phyloP scores from a whole-genome alignment of 2,888 invertebrate genomes.

The Koerneria pararmatus region DNA sequence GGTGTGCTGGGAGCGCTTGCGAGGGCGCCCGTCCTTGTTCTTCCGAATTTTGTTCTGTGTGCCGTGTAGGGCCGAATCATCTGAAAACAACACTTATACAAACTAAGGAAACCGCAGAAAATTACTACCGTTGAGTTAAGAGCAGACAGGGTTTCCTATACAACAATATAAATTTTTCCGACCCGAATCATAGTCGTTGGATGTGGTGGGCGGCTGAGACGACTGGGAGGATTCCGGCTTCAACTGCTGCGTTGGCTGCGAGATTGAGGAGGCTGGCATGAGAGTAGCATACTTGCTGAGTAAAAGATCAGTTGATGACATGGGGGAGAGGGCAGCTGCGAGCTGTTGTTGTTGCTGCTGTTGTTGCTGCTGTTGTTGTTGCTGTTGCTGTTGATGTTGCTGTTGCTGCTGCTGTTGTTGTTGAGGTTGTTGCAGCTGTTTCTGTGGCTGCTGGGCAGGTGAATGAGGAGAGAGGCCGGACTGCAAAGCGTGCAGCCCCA shows the following conservation, averaged over 20 bases:
- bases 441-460: constrained; percentile 19
- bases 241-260: too few relatives aligned
- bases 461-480: constrained; percentile 37
- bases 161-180: too few relatives aligned
- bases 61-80: constrained; percentile 19
- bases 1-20: constrained; percentile 59
- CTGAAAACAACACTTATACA: not conserved
- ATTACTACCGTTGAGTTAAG: not conserved
- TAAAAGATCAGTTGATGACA: not conserved
- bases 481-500: constrained; percentile 33
- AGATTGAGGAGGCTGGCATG: not conserved
- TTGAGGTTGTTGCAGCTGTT: not conserved
- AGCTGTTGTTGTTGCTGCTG: too few relatives aligned
- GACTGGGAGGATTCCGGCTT: too few relatives aligned
- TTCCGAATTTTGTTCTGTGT: constrained; percentile 33
- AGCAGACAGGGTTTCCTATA: too few relatives aligned
- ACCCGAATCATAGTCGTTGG: too few relatives aligned
- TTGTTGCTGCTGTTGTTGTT: too few relatives aligned
- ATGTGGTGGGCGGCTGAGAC: too few relatives aligned
- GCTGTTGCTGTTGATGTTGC: constrained; percentile 21
- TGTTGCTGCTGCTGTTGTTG: constrained; percentile 23
- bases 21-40: constrained; percentile 58
- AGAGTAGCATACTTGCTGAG: not conserved
- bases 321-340: not conserved
- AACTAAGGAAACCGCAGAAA: not conserved